These are phyloP conservation scores for Andrena cerasifolii DNA, from an alignment of 1,140 invertebrate genomes.

Conservation along the genomic window DNA sequence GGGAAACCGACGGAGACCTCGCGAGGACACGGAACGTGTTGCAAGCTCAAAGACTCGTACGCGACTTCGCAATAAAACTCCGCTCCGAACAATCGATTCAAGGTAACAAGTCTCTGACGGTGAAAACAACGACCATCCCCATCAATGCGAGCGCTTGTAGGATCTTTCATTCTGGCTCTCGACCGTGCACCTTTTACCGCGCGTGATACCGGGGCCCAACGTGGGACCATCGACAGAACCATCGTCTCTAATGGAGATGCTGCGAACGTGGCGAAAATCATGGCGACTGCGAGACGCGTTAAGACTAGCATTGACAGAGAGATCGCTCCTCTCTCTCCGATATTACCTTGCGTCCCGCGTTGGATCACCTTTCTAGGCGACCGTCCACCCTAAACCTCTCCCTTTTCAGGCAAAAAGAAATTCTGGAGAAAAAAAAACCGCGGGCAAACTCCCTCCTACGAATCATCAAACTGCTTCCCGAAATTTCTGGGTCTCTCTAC, in stretches of 20 bases:
- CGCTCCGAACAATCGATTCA: conserved; percentile 71
- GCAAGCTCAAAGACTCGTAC: background rate
- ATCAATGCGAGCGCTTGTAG: conserved; percentile 77
- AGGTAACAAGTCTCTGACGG: conserved; percentile 81
- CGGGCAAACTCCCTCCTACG: background rate
- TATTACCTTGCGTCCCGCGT: conserved; percentile 80
- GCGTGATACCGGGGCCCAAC: no score
- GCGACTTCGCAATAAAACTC: conserved; percentile 4
- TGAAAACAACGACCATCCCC: conserved; percentile 78
- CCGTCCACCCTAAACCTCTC: conserved; percentile 46
- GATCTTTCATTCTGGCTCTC: no score
- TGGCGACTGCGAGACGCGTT: background rate
- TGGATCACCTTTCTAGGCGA: conserved; percentile 69
- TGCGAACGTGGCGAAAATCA: no score
- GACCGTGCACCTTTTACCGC: no score
- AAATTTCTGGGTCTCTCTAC: no score
- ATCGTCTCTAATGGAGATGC: no score
- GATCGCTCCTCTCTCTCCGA: conserved; percentile 80
- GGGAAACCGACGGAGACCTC: no score
- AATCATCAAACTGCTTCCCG: background rate
- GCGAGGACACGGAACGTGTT: conserved; percentile 41
- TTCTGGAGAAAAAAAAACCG: background rate
- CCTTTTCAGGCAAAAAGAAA: background rate
- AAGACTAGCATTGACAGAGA: conserved; percentile 79
- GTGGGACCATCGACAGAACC: no score